Conservation (phyloP, 1,140 invertebrate genomes). For the Phenacoccus solenopsis region DNA sequence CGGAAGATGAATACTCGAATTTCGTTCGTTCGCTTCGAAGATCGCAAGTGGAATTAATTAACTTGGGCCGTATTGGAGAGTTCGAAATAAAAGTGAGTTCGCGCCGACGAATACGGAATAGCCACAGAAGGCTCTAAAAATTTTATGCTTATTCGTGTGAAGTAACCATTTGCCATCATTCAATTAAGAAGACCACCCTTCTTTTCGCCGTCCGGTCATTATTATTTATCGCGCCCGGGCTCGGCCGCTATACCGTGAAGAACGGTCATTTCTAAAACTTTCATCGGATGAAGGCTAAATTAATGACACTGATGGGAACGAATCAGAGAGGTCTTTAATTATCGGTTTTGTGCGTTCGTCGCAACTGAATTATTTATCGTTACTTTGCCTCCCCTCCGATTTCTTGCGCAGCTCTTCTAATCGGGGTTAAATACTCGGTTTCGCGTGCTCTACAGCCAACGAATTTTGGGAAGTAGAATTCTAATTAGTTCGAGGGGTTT, state of each 20-base stretch:
- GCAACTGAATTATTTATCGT: conserved; percentile 5
- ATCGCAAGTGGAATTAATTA: background rate
- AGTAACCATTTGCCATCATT: conserved; percentile 10
- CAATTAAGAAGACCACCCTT: background rate
- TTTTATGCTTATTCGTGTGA: conserved; percentile 14
- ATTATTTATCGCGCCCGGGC: too few relatives aligned
- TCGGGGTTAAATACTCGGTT: background rate
- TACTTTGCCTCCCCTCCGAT: background rate
- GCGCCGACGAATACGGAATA: background rate
- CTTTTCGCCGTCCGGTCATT: background rate
- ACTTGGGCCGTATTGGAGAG: background rate
- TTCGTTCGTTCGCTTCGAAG: background rate
- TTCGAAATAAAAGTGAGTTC: background rate
- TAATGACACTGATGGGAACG: conserved; percentile 13
- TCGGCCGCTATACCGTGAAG: background rate
- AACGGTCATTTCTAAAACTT: conserved; percentile 10
- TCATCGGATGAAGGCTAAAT: background rate
- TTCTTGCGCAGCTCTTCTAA: background rate
- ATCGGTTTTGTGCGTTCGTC: background rate
- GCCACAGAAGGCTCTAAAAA: background rate
- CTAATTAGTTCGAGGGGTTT: too few relatives aligned
- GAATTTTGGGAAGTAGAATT: too few relatives aligned
- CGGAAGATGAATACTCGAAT: background rate
- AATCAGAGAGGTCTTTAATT: conserved; percentile 11
- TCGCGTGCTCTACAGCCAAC: too few relatives aligned